Evolutionary conservation across 2,113 vertebrate species (phyloP).

Genomic region (Podocnemis expansa): DNA sequence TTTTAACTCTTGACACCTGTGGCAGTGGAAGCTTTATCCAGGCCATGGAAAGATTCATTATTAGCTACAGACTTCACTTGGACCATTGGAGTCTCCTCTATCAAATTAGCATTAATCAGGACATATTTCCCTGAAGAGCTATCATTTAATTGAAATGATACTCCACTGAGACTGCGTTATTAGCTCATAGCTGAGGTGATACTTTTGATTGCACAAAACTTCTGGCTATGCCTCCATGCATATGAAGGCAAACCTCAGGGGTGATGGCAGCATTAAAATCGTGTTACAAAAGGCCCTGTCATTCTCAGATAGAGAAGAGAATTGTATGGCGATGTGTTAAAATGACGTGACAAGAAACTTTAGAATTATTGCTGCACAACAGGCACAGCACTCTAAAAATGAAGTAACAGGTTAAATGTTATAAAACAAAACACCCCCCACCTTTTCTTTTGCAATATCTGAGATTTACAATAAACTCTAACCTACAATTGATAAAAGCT

Average conservation of each 20-base stretch:
- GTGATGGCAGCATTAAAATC: neutral
- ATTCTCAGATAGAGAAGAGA: neutral
- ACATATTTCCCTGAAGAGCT: neutral
- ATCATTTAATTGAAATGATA: neutral
- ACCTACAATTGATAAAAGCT: constrained; percentile 33
- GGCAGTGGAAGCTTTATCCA: neutral
- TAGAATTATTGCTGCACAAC: constrained; percentile 16
- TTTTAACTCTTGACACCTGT: neutral
- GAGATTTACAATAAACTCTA: constrained; percentile 52
- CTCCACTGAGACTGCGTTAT: neutral
- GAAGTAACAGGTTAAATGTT: constrained; percentile 26
- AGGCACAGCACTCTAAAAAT: constrained; percentile 32
- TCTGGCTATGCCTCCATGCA: neutral
- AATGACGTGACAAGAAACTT: neutral
- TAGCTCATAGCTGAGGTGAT: neutral
- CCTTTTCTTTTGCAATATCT: constrained; percentile 36
- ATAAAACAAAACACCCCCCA: neutral
- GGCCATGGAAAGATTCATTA: neutral
- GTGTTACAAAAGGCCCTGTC: neutral
- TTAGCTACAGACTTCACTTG: neutral
- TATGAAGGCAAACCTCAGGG: neutral
- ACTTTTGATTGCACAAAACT: neutral
- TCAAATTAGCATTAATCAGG: neutral
- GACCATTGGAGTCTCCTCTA: neutral
- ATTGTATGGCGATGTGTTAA: neutral